Evolutionary conservation across 1,140 invertebrate genomes (phyloP).

Genomic region (Diuraphis noxia): DNA sequence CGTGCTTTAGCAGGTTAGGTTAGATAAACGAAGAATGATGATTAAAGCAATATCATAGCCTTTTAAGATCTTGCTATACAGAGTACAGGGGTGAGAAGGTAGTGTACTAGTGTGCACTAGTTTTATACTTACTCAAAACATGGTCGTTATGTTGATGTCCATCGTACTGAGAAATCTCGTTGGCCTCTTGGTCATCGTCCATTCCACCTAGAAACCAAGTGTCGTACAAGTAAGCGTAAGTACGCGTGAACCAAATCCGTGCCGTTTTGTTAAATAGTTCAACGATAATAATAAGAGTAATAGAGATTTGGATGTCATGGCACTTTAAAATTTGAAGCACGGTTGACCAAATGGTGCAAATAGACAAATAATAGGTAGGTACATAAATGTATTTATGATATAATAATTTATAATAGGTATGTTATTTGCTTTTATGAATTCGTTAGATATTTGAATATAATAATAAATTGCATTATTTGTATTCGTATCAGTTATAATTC

Average conservation of each 20-base stretch:
- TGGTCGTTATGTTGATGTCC: neutral
- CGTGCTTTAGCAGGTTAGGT: neutral
- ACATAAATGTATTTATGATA: neutral
- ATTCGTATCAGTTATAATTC: neutral
- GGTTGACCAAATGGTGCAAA: too few species aligned
- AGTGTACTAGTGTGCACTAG: neutral
- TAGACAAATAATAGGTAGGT: neutral
- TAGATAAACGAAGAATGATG: neutral
- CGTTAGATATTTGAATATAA: neutral
- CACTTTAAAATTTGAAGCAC: neutral
- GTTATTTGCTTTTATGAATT: neutral
- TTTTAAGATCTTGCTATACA: neutral
- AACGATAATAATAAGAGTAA: neutral
- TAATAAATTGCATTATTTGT: neutral
- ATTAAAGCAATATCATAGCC: neutral
- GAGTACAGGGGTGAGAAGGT: neutral
- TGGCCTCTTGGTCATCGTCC: neutral
- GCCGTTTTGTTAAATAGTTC: neutral
- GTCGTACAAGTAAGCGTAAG: neutral
- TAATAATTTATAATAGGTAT: too few species aligned
- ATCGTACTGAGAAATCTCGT: neutral
- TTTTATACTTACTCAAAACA: neutral
- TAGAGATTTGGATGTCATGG: neutral
- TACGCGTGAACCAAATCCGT: neutral
- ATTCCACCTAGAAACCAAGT: constrained; percentile 24